These are phyloP conservation scores for Myotis yumanensis DNA, from an alignment of 2,113 vertebrate species.

Conservation along the genomic window DNA sequence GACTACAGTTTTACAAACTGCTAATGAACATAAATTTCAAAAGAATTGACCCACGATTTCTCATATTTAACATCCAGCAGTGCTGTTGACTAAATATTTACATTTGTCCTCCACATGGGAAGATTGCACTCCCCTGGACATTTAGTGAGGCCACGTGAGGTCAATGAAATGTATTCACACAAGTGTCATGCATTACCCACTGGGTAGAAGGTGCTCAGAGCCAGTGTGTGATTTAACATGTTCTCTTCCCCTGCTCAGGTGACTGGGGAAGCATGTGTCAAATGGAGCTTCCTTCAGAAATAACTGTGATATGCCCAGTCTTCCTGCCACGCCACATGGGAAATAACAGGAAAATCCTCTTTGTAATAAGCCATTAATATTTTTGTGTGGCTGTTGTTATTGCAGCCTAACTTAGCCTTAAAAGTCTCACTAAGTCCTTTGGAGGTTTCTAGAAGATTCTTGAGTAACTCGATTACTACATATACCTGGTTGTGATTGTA, in stretches of 20 bases:
- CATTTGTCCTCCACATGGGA: background rate
- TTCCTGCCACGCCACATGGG: background rate
- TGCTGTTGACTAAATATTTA: background rate
- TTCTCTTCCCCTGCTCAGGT: background rate
- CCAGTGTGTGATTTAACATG: background rate
- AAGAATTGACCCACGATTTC: background rate
- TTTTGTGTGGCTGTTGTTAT: background rate
- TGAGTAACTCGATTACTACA: background rate
- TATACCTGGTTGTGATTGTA: background rate
- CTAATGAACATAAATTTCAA: background rate
- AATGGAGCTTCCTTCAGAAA: background rate
- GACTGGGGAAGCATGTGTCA: background rate
- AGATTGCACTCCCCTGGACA: background rate
- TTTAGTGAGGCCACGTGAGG: background rate
- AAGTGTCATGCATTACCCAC: background rate
- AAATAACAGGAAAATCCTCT: background rate
- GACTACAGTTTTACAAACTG: slow-evolving; percentile 27
- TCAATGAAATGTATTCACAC: background rate
- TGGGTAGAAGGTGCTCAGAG: background rate
- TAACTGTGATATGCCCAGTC: background rate
- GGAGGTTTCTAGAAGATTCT: too few relatives aligned
- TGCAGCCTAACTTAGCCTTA: background rate
- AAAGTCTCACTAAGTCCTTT: too few relatives aligned
- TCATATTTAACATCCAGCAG: background rate
- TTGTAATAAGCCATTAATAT: background rate